Conservation (phyloP, 2,797 vertebrate genomes). For the Lophius americanus region DNA sequence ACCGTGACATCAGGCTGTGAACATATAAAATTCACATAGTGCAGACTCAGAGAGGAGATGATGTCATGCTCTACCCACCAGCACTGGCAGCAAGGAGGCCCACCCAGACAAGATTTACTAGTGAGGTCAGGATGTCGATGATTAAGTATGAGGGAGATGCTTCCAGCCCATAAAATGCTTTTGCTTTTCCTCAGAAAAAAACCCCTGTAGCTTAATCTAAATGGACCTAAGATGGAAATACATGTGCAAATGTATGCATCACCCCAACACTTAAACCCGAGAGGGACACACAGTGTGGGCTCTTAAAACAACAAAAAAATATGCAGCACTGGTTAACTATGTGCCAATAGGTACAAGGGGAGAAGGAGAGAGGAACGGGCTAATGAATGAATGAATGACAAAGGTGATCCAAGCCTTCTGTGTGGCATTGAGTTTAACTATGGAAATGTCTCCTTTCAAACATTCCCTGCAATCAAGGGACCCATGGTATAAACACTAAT, state of each 20-base stretch:
- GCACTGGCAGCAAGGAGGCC: slow-evolving; percentile 52
- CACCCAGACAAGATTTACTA: slow-evolving; percentile 68
- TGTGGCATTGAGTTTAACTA: slow-evolving; percentile 67
- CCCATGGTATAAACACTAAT: slow-evolving; percentile 67
- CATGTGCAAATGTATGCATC: slow-evolving; percentile 54
- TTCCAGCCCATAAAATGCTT: slow-evolving; percentile 39
- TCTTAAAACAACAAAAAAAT: slow-evolving; percentile 63
- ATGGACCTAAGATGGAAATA: slow-evolving; percentile 26
- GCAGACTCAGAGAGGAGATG: slow-evolving; percentile 52
- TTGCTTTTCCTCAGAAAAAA: slow-evolving; percentile 43
- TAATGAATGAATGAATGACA: slow-evolving; percentile 46
- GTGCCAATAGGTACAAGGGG: slow-evolving; percentile 24
- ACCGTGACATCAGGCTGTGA: slow-evolving; percentile 68
- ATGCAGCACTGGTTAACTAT: slow-evolving; percentile 49
- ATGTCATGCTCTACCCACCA: slow-evolving; percentile 66
- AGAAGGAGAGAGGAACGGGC: slow-evolving; percentile 28
- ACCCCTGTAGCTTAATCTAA: slow-evolving; percentile 31
- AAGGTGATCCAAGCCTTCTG: slow-evolving; percentile 57
- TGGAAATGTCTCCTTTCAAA: slow-evolving; percentile 67
- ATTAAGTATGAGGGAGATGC: slow-evolving; percentile 59
- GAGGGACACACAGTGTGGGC: slow-evolving; percentile 25
- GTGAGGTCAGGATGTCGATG: slow-evolving; percentile 63
- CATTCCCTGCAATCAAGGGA: slow-evolving; percentile 65
- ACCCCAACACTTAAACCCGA: slow-evolving; percentile 37
- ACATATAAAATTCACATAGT: slow-evolving; percentile 55